A percentile compares a stretch with the other conserved stretches of the same genome.
Evolutionary conservation across 2,888 invertebrate genomes (phyloP).

Genomic region (Anorthoa munda): DNA sequence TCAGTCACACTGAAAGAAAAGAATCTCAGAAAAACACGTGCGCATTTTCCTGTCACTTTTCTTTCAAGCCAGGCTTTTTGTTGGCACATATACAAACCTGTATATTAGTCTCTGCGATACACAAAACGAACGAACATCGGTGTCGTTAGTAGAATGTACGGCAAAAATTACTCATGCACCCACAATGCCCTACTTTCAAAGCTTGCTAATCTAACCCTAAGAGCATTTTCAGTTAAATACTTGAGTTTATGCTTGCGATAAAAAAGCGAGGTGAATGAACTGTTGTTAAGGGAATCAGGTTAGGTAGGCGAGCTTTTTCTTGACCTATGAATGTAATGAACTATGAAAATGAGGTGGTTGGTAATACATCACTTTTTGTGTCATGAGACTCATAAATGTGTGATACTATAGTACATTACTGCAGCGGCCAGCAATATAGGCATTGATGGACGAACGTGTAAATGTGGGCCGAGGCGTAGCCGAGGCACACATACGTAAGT

Average conservation of each 20-base stretch:
- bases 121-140: slow-evolving; percentile 52
- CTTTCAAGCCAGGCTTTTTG: slow-evolving; percentile 42
- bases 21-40: slow-evolving; percentile 39
- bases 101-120: slow-evolving; percentile 32
- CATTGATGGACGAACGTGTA: no score
- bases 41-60: slow-evolving; percentile 47
- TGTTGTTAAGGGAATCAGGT: slow-evolving; percentile 17
- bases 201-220: slow-evolving; percentile 47
- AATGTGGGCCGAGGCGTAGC: no score
- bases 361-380: slow-evolving; percentile 5
- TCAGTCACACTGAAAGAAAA: slow-evolving; percentile 18
- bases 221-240: slow-evolving; percentile 38
- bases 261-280: slow-evolving; percentile 41
- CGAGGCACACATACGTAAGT: no score
- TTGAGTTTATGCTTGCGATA: slow-evolving; percentile 25
- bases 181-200: slow-evolving; percentile 54
- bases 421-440: no score
- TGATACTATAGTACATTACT: no score
- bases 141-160: slow-evolving; percentile 42
- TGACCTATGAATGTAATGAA: slow-evolving; percentile 19
- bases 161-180: slow-evolving; percentile 60
- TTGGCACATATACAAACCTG: slow-evolving; percentile 26
- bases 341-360: not conserved
- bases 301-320: slow-evolving; percentile 16
- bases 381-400: not conserved